Evolutionary conservation across 1,140 invertebrate species (phyloP), one percentile per base, ranked within the genome.

Genomic region (Cyclargus thomasi): DNA sequence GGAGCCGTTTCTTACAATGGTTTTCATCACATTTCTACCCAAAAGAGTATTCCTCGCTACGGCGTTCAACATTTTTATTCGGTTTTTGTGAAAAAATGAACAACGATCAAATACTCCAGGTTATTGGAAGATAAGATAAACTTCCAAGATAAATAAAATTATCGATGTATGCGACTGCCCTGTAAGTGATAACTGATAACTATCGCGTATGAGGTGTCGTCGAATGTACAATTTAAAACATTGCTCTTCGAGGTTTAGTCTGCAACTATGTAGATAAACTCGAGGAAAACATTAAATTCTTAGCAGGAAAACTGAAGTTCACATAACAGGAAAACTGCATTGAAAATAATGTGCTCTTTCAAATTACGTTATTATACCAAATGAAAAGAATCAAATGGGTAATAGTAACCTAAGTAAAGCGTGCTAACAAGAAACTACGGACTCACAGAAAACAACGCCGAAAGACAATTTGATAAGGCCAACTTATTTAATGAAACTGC

Each of bases 1-100:
- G 17, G 86, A 88, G 65, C 92, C 91, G 70, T 91, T 91, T 73
- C 94, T 92, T 16, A 93, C 82, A 73, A 92, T 83, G 62, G 77
- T 90, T 72, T 80, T 86, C 76, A 91, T 86, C 63, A 91, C 87
- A 83, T 91, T 91, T 64, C 88, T 85, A 64, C 89, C 91, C 71
- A 90, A 68, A 63, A 81, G 72, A 20, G 57, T 72, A 6, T 67
- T 67, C 17, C 70, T 74, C 0, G 70, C 67, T 35, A 75, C 18
- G 8, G 72, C 55, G 17, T 72, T 71, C 62, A 73, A 74, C 86
- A 89, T 89, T 78, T 82, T 86, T 62, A 68, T 16, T 76, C 59
- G 67, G 11, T 74, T 59, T 59, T 62, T 63, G 17, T 73, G 64
- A 68, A 68, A 66, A 65, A 20, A 21, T 65, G 23, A 35, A 67